These are phyloP conservation scores for Melieria crassipennis DNA, from an alignment of 2,888 invertebrate genomes.

Conservation along the genomic window DNA sequence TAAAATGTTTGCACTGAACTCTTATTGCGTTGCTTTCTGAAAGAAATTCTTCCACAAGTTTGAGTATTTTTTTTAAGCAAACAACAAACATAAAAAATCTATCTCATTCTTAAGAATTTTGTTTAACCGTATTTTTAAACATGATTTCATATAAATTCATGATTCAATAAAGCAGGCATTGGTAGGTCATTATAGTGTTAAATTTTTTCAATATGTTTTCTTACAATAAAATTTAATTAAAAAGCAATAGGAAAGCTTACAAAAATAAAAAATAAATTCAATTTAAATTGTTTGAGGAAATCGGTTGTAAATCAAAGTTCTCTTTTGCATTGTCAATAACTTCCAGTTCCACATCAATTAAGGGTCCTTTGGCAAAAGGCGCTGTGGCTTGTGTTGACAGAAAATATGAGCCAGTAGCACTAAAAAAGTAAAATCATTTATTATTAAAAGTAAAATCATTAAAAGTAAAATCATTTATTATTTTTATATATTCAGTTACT, in stretches of 20 bases:
- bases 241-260: not conserved
- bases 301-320: not conserved
- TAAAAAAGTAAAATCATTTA: conserved; percentile 46
- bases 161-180: too few species aligned
- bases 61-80: too few species aligned
- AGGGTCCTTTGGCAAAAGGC: conserved; percentile 54
- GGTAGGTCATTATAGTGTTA: not conserved
- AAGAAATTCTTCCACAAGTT: too few species aligned
- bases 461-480: conserved; percentile 16
- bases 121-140: too few species aligned
- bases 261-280: not conserved
- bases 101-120: too few species aligned
- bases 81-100: too few species aligned
- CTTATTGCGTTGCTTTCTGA: too few species aligned
- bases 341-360: conserved; percentile 45
- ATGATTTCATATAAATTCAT: too few species aligned
- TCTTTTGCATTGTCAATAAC: conserved; percentile 21
- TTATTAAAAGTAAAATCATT: too few species aligned
- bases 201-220: not conserved
- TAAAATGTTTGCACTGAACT: too few species aligned
- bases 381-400: conserved; percentile 55
- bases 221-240: not conserved
- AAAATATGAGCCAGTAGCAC: conserved; percentile 68
- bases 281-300: not conserved
- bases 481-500: conserved; percentile 38